Conservation (phyloP, 2,113 vertebrate genomes). For the Hyla sarda region DNA sequence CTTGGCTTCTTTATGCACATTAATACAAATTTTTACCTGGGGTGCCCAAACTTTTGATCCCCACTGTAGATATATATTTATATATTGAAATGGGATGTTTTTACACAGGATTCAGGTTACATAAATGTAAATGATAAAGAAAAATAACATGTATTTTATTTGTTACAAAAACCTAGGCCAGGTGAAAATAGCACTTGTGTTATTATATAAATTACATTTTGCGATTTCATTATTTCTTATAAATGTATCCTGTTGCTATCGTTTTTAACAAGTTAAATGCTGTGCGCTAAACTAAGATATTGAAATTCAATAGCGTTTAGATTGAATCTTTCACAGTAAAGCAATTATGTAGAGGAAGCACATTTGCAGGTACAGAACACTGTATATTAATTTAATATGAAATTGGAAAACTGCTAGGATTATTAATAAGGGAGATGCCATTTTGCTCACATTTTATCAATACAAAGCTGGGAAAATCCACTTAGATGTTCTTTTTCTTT, state of each 20-base stretch:
- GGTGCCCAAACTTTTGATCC: too few relatives aligned
- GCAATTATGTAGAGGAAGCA: not conserved
- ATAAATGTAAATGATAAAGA: not conserved
- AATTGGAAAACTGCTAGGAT: not conserved
- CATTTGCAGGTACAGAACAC: not conserved
- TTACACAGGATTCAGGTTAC: too few relatives aligned
- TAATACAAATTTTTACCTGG: too few relatives aligned
- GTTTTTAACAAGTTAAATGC: not conserved
- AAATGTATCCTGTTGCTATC: not conserved
- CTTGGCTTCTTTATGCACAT: too few relatives aligned
- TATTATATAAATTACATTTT: constrained; percentile 20
- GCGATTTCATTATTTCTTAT: constrained; percentile 5
- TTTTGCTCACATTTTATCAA: not conserved
- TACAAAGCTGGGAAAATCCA: not conserved
- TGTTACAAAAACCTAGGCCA: not conserved
- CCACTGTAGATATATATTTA: too few relatives aligned
- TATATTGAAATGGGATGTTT: too few relatives aligned
- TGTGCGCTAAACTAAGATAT: constrained; percentile 5
- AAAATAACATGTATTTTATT: not conserved
- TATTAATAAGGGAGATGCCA: not conserved
- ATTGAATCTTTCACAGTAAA: not conserved
- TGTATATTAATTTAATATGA: constrained; percentile 14
- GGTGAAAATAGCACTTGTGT: not conserved
- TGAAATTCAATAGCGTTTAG: constrained; percentile 4
- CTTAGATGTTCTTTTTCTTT: not conserved